Base-by-base conservation (phyloP, 2,113 vertebrate genomes). In the Holacanthus passer region DNA sequence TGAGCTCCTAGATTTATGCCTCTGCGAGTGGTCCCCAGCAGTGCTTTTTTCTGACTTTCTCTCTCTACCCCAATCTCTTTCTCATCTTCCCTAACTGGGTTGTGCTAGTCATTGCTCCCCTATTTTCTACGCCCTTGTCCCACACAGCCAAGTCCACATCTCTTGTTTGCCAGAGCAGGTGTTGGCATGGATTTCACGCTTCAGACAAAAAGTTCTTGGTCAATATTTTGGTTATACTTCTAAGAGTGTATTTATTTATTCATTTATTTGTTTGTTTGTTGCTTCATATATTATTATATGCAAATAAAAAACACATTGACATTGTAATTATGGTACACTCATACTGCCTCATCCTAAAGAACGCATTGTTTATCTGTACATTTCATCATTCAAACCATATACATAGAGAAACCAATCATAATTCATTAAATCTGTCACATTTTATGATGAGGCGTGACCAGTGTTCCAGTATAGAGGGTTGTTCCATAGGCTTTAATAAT, bases 1-100 rank as follows among this genome's bases (percentile, higher is more conserved):
- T 93, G 90, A 90, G 87, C n/a, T 82, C 45, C 71, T 88, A 88
- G 90, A 94, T 94, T 94, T 91, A 92, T 95, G 94, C 86, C 77
- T 88, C 77, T 85, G 85, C 88, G 78, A 92, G 88, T 79, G 87
- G 73, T 86, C 92, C 89, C 89, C 92, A 91, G 87, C 84, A 82
- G 93, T 66, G 88, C 78, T 90, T 89, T 90, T 73, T 88, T 85
- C 63, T 65, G 56, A 73, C 85, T 85, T 71, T 84, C 79, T 81
- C 66, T 76, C 60, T 67, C 56, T 37, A 2, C 63, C 37, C 71
- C 53, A 64, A 86, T 79, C 73, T 85, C 71, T 82, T 72, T 74
- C 74, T 74, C 71, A 70, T 77, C 77, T 75, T 77, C 77, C 27
- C 79, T 81, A 47, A 83, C 52, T 82, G 39, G 81, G 76, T 48